Percentiles rank a stretch among this genome's conserved stretches.
Conservation (phyloP, 1,140 invertebrate genomes). For the Drosophila albomicans region DNA sequence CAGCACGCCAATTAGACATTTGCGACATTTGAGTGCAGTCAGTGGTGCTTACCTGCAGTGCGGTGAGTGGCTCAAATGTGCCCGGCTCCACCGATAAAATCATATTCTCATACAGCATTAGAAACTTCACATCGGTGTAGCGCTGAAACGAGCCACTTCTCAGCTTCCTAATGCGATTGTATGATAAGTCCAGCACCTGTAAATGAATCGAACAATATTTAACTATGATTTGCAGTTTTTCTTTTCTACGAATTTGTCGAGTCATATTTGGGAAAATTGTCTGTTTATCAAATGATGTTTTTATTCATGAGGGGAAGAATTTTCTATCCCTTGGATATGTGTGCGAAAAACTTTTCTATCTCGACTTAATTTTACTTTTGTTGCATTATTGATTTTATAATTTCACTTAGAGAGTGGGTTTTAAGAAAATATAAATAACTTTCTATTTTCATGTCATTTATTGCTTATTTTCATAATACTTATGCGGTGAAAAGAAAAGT, state of each 20-base stretch:
- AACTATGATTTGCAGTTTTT: not conserved
- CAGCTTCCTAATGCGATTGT: conserved; percentile 87
- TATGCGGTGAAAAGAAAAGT: too few species aligned
- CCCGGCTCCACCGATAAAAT: conserved; percentile 87
- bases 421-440: too few species aligned
- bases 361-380: too few species aligned
- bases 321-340: too few species aligned
- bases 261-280: not conserved
- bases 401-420: too few species aligned
- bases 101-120: conserved; percentile 88
- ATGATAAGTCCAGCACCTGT: conserved; percentile 88
- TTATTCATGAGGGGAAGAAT: too few species aligned
- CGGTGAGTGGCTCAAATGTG: conserved; percentile 86
- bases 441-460: too few species aligned
- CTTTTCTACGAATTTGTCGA: not conserved
- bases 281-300: too few species aligned
- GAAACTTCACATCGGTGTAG: conserved; percentile 86
- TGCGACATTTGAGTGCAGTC: not conserved
- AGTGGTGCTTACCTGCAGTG: conserved; percentile 79
- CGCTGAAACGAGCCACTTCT: conserved; percentile 86
- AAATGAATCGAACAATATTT: conserved; percentile 52
- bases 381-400: too few species aligned
- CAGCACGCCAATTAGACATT: conserved; percentile 29
- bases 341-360: too few species aligned
- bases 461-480: too few species aligned